A percentile compares a stretch with the other conserved stretches of the same genome.
phyloP scores from a whole-genome alignment of 1,140 invertebrate genomes.

The Ladona fulva region DNA sequence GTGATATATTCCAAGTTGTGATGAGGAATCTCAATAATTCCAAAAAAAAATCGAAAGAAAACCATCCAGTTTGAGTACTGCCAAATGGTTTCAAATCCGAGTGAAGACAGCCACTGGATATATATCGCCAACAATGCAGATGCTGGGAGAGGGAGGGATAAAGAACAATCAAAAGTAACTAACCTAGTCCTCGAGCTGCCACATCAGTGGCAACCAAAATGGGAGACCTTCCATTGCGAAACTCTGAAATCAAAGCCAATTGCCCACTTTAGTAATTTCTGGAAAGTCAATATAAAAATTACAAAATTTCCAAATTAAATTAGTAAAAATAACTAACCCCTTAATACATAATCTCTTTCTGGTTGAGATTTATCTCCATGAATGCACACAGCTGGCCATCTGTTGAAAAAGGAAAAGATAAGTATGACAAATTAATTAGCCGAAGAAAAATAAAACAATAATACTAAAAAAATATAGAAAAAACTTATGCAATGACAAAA shows the following conservation, averaged over 20 bases:
- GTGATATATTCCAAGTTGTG: too few species aligned
- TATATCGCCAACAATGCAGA: not conserved
- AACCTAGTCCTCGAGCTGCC: constrained; percentile 68
- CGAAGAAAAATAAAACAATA: constrained; percentile 24
- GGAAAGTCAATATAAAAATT: too few species aligned
- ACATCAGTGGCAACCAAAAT: constrained; percentile 73
- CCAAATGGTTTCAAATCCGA: not conserved
- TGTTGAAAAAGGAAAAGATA: constrained; percentile 13
- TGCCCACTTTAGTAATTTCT: too few species aligned
- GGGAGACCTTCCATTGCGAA: constrained; percentile 46
- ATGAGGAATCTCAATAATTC: too few species aligned
- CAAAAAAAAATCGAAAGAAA: too few species aligned
- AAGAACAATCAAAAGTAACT: constrained; percentile 25
- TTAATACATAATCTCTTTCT: constrained; percentile 67
- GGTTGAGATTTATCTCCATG: constrained; percentile 87
- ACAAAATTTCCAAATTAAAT: not conserved
- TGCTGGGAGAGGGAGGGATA: not conserved
- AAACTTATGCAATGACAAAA: too few species aligned
- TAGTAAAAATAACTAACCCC: not conserved
- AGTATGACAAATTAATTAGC: too few species aligned
- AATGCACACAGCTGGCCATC: constrained; percentile 69
- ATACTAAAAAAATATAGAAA: not conserved
- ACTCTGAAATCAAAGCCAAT: constrained; percentile 39
- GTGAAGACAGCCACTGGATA: not conserved
- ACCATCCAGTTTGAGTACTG: not conserved